A percentile compares a stretch with the other conserved stretches of the same genome.
Conservation (phyloP, 2,113 vertebrate genomes). For the Bubo bubo region DNA sequence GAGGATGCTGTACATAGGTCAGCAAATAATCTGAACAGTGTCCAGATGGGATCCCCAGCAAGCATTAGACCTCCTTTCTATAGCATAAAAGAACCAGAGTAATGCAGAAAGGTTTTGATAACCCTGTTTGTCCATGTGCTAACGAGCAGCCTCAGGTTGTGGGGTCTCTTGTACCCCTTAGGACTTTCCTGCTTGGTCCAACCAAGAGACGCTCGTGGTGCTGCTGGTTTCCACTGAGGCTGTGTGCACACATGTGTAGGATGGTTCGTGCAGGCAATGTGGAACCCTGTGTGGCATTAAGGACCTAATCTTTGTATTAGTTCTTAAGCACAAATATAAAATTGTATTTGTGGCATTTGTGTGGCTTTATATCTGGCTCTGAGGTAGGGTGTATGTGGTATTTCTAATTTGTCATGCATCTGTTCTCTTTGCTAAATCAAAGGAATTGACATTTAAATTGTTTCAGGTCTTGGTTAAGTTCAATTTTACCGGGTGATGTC, state of each 20-base stretch:
- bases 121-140: neutral
- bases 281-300: rapidly evolving
- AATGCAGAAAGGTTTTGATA: neutral
- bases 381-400: neutral
- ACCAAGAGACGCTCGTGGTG: rapidly evolving
- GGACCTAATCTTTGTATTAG: neutral
- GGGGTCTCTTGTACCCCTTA: neutral
- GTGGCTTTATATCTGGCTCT: neutral
- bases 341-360: neutral
- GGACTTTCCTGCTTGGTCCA: neutral
- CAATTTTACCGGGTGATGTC: neutral
- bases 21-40: neutral
- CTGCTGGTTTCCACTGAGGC: neutral
- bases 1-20: neutral
- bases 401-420: neutral
- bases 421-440: neutral
- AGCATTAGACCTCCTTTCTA: neutral
- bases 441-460: neutral
- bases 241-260: rapidly evolving
- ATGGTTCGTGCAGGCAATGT: rapidly evolving
- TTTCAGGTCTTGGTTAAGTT: neutral
- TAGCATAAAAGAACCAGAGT: neutral
- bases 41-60: neutral
- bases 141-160: neutral
- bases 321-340: neutral